Evolutionary conservation across 2,113 vertebrate genomes (phyloP).

Genomic region (Morone chrysops): DNA sequence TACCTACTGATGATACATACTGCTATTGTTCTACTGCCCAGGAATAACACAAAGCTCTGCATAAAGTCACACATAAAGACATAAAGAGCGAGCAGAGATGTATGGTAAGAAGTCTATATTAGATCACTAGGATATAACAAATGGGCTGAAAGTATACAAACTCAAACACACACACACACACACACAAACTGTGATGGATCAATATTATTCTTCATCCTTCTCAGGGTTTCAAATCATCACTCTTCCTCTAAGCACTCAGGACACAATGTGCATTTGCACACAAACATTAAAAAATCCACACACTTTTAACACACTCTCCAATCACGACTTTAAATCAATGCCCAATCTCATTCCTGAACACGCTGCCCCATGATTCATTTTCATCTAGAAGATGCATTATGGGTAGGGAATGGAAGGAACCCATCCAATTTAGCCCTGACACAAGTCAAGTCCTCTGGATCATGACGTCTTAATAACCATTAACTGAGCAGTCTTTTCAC

Average conservation of each 20-base stretch:
- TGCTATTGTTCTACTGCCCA: too few relatives aligned
- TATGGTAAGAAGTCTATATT: background rate
- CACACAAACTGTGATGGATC: slow-evolving; percentile 30
- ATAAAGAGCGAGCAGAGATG: background rate
- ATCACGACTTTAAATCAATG: slow-evolving; percentile 61
- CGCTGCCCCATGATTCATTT: slow-evolving; percentile 45
- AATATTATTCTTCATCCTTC: slow-evolving; percentile 15
- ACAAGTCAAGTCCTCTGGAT: slow-evolving; percentile 28
- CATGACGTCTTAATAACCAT: slow-evolving; percentile 40
- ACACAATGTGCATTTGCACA: background rate
- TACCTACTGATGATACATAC: too few relatives aligned
- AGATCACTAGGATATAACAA: background rate
- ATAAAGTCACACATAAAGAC: background rate
- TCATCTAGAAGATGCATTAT: slow-evolving; percentile 64
- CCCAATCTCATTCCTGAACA: slow-evolving; percentile 39
- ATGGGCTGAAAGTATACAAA: slow-evolving; percentile 19
- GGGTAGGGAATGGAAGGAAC: slow-evolving; percentile 35
- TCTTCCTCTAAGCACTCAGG: slow-evolving; percentile 1
- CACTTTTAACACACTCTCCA: slow-evolving; percentile 6
- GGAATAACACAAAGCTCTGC: background rate
- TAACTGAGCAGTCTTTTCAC: slow-evolving; percentile 32
- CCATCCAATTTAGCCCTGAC: slow-evolving; percentile 47
- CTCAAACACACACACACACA: slow-evolving; percentile 2
- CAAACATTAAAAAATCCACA: slow-evolving; percentile 14
- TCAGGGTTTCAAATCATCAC: slow-evolving; percentile 21